Conservation (phyloP, 2,797 vertebrate species). For the Carduelis carduelis region DNA sequence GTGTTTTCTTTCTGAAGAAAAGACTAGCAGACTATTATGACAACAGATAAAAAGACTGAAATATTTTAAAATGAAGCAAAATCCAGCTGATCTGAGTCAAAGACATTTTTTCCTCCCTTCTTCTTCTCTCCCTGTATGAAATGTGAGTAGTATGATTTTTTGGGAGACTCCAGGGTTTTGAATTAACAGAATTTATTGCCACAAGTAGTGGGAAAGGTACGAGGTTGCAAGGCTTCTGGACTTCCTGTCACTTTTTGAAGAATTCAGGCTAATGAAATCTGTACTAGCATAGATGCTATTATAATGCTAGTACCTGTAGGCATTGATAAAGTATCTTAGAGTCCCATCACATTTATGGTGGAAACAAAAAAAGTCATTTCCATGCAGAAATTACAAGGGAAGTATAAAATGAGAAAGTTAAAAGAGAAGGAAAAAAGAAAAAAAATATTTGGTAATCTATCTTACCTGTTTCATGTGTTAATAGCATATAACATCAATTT, state of each 20-base stretch:
- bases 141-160: not conserved
- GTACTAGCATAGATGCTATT: not conserved
- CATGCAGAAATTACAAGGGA: not conserved
- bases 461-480: not conserved
- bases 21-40: not conserved
- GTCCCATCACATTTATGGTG: not conserved
- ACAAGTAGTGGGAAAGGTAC: not conserved
- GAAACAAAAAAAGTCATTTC: not conserved
- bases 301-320: not conserved
- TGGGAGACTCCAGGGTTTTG: not conserved
- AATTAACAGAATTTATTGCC: not conserved
- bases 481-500: not conserved
- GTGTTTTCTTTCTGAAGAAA: not conserved
- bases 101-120: not conserved
- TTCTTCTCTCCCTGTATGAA: not conserved
- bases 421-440: not conserved
- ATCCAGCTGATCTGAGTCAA: not conserved
- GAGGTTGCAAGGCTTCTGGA: not conserved
- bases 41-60: not conserved
- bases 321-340: not conserved
- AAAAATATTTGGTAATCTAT: not conserved
- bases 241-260: not conserved
- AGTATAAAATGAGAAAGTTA: not conserved
- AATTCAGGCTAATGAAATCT: not conserved
- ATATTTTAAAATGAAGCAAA: not conserved